A percentile compares a stretch with the other conserved stretches of the same genome.
phyloP scores from a whole-genome alignment of 1,140 invertebrate genomes.

The Lithobius niger region DNA sequence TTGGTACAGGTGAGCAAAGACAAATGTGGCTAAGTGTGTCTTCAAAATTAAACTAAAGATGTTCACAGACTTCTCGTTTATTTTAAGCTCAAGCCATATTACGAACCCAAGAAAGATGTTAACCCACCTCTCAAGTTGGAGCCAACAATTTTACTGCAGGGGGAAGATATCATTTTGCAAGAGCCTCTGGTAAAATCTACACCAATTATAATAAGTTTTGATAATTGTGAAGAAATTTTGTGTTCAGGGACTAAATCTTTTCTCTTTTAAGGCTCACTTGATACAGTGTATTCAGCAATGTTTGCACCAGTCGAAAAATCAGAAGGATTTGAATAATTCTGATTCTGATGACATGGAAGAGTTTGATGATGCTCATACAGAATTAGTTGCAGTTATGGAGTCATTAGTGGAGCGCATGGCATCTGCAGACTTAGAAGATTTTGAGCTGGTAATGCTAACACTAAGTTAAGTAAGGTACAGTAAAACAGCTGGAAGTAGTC shows the following conservation, averaged over 20 bases:
- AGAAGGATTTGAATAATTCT: neutral
- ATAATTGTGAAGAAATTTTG: neutral
- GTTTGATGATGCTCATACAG: neutral
- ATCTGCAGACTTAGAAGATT: neutral
- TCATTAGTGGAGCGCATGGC: neutral
- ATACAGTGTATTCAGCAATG: neutral
- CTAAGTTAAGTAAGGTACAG: too few relatives aligned
- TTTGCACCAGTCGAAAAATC: neutral
- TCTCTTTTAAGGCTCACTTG: neutral
- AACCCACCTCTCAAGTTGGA: slow-evolving; percentile 10
- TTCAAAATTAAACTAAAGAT: too few relatives aligned
- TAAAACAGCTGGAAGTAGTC: too few relatives aligned
- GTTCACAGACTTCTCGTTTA: too few relatives aligned
- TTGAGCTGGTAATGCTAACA: neutral
- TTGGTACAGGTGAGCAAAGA: too few relatives aligned
- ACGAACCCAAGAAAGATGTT: neutral
- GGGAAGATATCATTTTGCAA: slow-evolving; percentile 13
- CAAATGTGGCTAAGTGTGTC: too few relatives aligned
- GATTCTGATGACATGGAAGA: neutral
- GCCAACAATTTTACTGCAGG: slow-evolving; percentile 11
- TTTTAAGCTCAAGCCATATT: too few relatives aligned
- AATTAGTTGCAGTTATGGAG: neutral
- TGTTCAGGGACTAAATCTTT: too few relatives aligned
- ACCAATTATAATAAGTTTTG: too few relatives aligned
- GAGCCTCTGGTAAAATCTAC: slow-evolving; percentile 17